Evolutionary conservation across 2,888 invertebrate genomes (phyloP).

Genomic region (Linnaemya vulpina): DNA sequence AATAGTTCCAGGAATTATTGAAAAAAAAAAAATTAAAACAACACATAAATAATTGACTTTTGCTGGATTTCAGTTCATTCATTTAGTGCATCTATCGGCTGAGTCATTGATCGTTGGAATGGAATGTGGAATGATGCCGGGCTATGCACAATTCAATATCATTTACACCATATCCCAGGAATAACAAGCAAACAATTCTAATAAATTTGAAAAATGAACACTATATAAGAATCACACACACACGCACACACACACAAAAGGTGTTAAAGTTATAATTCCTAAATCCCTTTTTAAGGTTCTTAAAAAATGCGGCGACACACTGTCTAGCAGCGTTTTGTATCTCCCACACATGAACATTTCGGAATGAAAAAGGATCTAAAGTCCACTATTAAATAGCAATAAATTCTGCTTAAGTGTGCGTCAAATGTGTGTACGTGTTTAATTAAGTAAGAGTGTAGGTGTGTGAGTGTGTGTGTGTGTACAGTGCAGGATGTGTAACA

Average conservation of each 20-base stretch:
- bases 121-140: slow-evolving; percentile 32
- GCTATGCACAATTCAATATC: slow-evolving; percentile 28
- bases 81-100: slow-evolving; percentile 40
- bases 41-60: slow-evolving; percentile 80
- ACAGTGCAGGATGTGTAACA: slow-evolving; percentile 74
- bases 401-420: slow-evolving; percentile 5
- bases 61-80: slow-evolving; percentile 71
- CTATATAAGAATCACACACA: slow-evolving; percentile 22
- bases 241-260: slow-evolving; percentile 42
- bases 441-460: slow-evolving; percentile 45
- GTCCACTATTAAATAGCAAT: slow-evolving; percentile 44
- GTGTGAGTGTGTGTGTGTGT: not conserved
- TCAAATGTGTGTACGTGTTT: slow-evolving; percentile 39
- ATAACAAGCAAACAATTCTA: slow-evolving; percentile 15
- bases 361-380: slow-evolving; percentile 18
- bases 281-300: slow-evolving; percentile 74
- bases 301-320: slow-evolving; percentile 71
- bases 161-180: slow-evolving; percentile 56
- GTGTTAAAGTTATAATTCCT: slow-evolving; percentile 71
- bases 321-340: slow-evolving; percentile 22
- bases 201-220: too few relatives aligned
- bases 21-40: slow-evolving; percentile 55
- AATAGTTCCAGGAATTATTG: slow-evolving; percentile 27
- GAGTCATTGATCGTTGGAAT: slow-evolving; percentile 74
- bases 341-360: not conserved